These are phyloP conservation scores for Chrysocyon brachyurus DNA, from an alignment of 2,797 vertebrate genomes.

Conservation along the genomic window DNA sequence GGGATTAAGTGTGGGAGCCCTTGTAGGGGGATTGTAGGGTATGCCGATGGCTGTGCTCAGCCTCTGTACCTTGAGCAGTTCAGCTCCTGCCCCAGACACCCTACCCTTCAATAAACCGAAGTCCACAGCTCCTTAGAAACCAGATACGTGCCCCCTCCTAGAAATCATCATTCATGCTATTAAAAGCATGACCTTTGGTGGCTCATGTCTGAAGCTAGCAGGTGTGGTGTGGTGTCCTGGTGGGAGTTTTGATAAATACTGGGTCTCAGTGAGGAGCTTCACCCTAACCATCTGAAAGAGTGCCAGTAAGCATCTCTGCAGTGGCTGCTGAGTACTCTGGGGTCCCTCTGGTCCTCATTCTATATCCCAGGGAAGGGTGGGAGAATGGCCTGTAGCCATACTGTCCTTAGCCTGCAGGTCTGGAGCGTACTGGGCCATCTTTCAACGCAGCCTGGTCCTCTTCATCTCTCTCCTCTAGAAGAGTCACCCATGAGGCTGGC, in stretches of 20 bases:
- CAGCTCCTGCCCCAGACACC: neutral
- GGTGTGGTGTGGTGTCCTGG: neutral
- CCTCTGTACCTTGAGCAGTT: neutral
- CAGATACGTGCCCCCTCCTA: neutral
- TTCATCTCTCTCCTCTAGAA: neutral
- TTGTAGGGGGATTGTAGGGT: fast-evolving
- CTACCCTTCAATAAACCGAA: neutral
- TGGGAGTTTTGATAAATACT: neutral
- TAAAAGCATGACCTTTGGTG: neutral
- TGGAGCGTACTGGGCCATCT: neutral
- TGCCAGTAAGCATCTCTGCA: neutral
- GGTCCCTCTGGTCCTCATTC: neutral
- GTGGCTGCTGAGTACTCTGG: neutral
- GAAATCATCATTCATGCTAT: neutral
- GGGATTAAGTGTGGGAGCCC: neutral
- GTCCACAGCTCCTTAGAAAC: neutral
- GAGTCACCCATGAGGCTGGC: too few species aligned
- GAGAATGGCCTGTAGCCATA: neutral
- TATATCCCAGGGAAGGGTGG: neutral
- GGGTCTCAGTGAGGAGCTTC: neutral
- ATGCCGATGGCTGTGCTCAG: neutral
- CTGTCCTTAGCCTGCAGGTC: neutral
- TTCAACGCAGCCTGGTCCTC: neutral
- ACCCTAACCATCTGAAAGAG: neutral
- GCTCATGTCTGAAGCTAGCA: neutral